A percentile compares a stretch with the other conserved stretches of the same genome.
phyloP scores from a whole-genome alignment of 2,888 invertebrate genomes.

The Heteromurus nitidus region DNA sequence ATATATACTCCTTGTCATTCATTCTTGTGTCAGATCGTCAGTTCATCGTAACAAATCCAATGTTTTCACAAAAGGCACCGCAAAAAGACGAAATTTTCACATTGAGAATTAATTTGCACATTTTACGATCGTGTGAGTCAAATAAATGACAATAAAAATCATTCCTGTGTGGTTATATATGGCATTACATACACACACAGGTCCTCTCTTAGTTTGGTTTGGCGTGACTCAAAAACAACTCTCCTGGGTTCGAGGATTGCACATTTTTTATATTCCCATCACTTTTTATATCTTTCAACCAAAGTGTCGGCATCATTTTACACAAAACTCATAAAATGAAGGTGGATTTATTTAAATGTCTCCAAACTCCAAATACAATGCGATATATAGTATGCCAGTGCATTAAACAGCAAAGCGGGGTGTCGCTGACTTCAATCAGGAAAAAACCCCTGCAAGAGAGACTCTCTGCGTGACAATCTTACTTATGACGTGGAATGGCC shows the following conservation, averaged over 20 bases:
- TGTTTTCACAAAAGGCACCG: conserved; percentile 47
- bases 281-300: not conserved
- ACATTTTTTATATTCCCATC: too few relatives aligned
- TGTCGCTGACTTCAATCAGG: too few relatives aligned
- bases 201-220: not conserved
- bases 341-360: not conserved
- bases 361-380: too few relatives aligned
- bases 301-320: not conserved
- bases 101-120: conserved; percentile 48
- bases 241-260: too few relatives aligned
- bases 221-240: conserved; percentile 7
- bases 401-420: too few relatives aligned
- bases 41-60: not conserved
- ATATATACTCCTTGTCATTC: too few relatives aligned
- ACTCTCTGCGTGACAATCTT: too few relatives aligned
- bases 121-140: conserved; percentile 35
- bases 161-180: conserved; percentile 27
- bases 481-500: too few relatives aligned
- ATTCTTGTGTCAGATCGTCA: not conserved
- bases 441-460: too few relatives aligned
- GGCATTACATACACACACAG: not conserved
- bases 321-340: not conserved
- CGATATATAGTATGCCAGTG: too few relatives aligned
- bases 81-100: conserved; percentile 29
- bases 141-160: conserved; percentile 44